These are phyloP conservation scores for Oryctes rhinoceros DNA, from an alignment of 1,140 invertebrate genomes.

Conservation along the genomic window DNA sequence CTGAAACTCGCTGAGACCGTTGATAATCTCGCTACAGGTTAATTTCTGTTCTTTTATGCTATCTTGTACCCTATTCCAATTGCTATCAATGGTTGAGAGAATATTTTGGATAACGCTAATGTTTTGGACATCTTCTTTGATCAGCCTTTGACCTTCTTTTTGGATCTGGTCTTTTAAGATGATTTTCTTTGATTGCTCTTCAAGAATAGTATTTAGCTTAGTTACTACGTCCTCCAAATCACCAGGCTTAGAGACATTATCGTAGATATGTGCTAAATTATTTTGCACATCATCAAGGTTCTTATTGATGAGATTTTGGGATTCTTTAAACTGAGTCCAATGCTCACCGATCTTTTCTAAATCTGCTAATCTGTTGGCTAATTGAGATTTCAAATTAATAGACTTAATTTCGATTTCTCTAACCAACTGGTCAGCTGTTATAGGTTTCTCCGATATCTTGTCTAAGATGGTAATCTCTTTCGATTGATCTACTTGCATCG, in stretches of 20 bases:
- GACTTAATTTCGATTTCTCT: conserved; percentile 76
- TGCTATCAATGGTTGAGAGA: conserved; percentile 76
- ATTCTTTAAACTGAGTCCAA: conserved; percentile 73
- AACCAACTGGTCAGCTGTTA: conserved; percentile 74
- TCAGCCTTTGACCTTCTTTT: conserved; percentile 76
- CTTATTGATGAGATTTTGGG: conserved; percentile 72
- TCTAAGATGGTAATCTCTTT: conserved; percentile 69
- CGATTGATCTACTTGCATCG: conserved; percentile 72
- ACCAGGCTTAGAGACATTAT: conserved; percentile 63
- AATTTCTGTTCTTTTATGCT: conserved; percentile 77
- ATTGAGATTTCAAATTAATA: conserved; percentile 69
- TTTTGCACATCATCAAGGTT: conserved; percentile 67
- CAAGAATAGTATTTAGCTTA: conserved; percentile 65
- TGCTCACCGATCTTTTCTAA: conserved; percentile 73
- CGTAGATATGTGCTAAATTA: conserved; percentile 67
- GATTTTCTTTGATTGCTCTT: conserved; percentile 64
- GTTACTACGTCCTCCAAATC: conserved; percentile 70
- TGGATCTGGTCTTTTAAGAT: conserved; percentile 69
- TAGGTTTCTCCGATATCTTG: conserved; percentile 70
- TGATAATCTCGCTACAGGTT: conserved; percentile 76
- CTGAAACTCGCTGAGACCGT: conserved; percentile 78
- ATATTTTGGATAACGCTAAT: conserved; percentile 81
- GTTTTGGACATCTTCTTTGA: conserved; percentile 82
- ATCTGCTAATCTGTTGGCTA: conserved; percentile 71
- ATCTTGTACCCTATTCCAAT: conserved; percentile 81